Evolutionary conservation across 37 sponge, comb jelly and placozoan species (phyloP).

Genomic region (Beroe ovata): DNA sequence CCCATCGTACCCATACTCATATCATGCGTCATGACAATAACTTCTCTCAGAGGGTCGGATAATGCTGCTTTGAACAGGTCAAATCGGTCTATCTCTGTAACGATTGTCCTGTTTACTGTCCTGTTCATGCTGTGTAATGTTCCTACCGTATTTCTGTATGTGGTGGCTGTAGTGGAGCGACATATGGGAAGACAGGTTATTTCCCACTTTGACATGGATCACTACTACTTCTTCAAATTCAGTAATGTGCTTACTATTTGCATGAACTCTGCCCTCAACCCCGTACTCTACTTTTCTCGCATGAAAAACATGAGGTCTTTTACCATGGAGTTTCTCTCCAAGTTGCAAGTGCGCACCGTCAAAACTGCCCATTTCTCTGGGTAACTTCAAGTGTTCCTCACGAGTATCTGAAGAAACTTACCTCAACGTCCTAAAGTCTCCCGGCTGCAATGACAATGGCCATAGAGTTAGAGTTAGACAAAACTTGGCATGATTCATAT

Average conservation of each 20-base stretch:
- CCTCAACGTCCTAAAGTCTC: too few relatives aligned
- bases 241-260: neutral
- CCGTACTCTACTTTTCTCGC: neutral
- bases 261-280: neutral
- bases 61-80: neutral
- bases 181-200: neutral
- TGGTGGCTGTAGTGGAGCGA: neutral
- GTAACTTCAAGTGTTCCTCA: too few relatives aligned
- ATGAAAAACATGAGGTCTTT: neutral
- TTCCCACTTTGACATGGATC: neutral
- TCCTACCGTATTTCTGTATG: neutral
- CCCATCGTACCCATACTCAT: slow-evolving; percentile 54
- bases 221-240: neutral
- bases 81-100: neutral
- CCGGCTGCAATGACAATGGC: too few relatives aligned
- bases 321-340: neutral
- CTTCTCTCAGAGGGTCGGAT: neutral
- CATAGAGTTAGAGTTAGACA: too few relatives aligned
- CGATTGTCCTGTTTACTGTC: slow-evolving; percentile 24
- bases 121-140: slow-evolving; percentile 31
- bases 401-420: too few relatives aligned
- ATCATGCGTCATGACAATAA: slow-evolving; percentile 13
- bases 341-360: neutral
- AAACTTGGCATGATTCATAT: too few relatives aligned
- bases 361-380: too few relatives aligned